Evolutionary conservation across 2,888 invertebrate species (phyloP).

Genomic region (Lasioglossum pauxillum): DNA sequence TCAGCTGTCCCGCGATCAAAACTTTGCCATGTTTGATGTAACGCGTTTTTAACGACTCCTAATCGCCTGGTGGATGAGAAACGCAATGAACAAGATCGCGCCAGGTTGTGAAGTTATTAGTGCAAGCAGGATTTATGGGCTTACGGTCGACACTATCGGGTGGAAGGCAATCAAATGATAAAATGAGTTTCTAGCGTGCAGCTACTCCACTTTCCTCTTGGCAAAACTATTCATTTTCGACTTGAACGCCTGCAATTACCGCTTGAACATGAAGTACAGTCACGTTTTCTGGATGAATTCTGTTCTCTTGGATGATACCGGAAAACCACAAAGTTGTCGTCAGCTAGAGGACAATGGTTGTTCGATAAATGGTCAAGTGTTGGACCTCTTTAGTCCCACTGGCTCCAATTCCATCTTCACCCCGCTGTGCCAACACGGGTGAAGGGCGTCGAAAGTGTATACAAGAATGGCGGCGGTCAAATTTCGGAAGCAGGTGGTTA

Average conservation of each 20-base stretch:
- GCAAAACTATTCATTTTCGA: background rate
- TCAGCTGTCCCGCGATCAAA: background rate
- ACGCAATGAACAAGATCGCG: background rate
- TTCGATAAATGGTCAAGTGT: background rate
- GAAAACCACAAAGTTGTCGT: background rate
- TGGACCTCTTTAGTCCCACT: background rate
- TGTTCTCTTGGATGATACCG: background rate
- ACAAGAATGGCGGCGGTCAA: slow-evolving; percentile 57
- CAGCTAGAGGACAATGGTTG: background rate
- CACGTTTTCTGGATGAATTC: background rate
- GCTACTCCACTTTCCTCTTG: background rate
- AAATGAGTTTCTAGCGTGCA: background rate
- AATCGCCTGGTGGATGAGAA: background rate
- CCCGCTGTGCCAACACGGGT: slow-evolving; percentile 37
- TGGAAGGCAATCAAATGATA: background rate
- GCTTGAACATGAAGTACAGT: too few relatives aligned
- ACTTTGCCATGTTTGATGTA: background rate
- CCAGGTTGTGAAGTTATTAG: background rate
- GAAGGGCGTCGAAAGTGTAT: slow-evolving; percentile 53
- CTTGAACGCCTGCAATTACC: too few relatives aligned
- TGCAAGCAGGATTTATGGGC: background rate
- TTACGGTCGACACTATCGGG: background rate
- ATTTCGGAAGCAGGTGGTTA: slow-evolving; percentile 76
- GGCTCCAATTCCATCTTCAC: slow-evolving; percentile 45
- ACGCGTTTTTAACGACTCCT: background rate